Evolutionary conservation across 2,888 invertebrate genomes (phyloP), one percentile per base, ranked within the genome.

Genomic region (Rhynchonema sp.): DNA sequence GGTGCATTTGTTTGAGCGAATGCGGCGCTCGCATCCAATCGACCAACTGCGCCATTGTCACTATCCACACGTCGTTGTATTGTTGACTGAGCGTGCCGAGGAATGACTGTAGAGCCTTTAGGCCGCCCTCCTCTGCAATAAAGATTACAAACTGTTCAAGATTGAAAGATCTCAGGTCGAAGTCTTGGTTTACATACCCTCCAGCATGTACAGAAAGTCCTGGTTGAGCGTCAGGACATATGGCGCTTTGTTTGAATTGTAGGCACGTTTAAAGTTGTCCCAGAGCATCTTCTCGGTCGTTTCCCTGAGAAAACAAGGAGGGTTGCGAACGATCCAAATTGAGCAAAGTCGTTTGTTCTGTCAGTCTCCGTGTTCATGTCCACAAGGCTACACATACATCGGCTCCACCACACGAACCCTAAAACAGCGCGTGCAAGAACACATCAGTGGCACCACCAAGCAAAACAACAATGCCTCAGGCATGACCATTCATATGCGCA

Each of bases 21-120:
- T 87, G 87, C 22, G 92, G 92, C 72, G 89, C 86, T 64, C 90
- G 80, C 62, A 92, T 85, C 91, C 91, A 92, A 73, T 92, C 88
- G 46, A 73, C 62, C 30, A 73, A 60, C 60, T 69, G 67, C 56
- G 66, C 63, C 55, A 73, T 61, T 1, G 71, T 69, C 2, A 72
- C 67, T 20, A 73, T 61, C 64, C 70, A 73, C 28, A 72, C 70
- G 62, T 71, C 69, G 46, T 65, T 63, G 23, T 49, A 49, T 23
- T 17, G 3, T 3, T 49, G 20, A 3, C n/a, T n/a, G 20, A 49
- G 49, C 3, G 3, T 23, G 49, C 49, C 49, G 49, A 49, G 49
- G 49, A 49, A 49, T 17, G 9, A 23, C 2, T 55, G 29, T n/a
- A 55, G n/a, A 3, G 30, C 29, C 6, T 29, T 9, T 3, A 55